phyloP scores from a whole-genome alignment of 2,113 vertebrate genomes.

The Percina caprodes region DNA sequence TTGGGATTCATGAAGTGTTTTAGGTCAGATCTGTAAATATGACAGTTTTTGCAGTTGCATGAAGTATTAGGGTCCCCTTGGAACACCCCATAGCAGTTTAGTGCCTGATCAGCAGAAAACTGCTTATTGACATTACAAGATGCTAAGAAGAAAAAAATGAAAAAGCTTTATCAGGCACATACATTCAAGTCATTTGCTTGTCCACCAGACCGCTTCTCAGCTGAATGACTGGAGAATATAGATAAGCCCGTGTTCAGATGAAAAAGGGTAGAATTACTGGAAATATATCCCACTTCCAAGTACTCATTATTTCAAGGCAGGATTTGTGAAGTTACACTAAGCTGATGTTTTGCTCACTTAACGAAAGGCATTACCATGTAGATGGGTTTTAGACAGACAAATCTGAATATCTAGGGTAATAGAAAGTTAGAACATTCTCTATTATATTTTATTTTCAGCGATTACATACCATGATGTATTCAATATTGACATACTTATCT shows the following conservation, averaged over 20 bases:
- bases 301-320: constrained; percentile 42
- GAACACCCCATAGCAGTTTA: constrained; percentile 7
- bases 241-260: constrained; percentile 46
- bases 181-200: neutral
- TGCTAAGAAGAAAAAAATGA: constrained; percentile 24
- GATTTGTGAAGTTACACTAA: constrained; percentile 63
- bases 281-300: constrained; percentile 55
- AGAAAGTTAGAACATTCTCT: constrained; percentile 29
- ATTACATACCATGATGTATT: constrained; percentile 22
- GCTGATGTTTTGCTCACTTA: constrained; percentile 52
- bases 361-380: constrained; percentile 48
- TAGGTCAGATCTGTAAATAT: constrained; percentile 23
- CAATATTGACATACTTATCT: neutral
- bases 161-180: constrained; percentile 7
- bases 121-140: constrained; percentile 13
- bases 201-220: constrained; percentile 6
- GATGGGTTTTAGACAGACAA: constrained; percentile 32
- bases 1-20: constrained; percentile 6
- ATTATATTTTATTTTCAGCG: constrained; percentile 32
- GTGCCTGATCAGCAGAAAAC: constrained; percentile 42
- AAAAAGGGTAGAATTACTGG: constrained; percentile 48
- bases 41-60: neutral
- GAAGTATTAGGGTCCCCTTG: constrained; percentile 45
- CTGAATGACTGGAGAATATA: constrained; percentile 26
- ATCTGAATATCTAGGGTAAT: constrained; percentile 22